A percentile compares a stretch with the other conserved stretches of the same genome.
These are phyloP conservation scores for Cyphomyrmex costatus DNA, from an alignment of 1,140 invertebrate genomes.

Conservation along the genomic window DNA sequence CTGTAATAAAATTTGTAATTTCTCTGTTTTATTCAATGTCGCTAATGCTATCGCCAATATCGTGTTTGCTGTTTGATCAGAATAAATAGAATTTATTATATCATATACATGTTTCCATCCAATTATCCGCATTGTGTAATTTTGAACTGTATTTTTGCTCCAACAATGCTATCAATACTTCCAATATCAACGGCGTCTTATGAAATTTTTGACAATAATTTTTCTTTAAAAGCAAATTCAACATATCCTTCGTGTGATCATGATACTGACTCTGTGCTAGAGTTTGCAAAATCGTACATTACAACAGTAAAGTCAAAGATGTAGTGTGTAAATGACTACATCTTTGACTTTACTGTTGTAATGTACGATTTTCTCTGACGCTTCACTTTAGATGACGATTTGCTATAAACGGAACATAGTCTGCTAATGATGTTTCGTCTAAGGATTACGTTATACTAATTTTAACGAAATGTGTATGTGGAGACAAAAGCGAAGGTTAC, in stretches of 20 bases:
- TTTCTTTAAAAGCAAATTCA: conserved; percentile 83
- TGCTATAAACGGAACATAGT: no score
- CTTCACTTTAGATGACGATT: no score
- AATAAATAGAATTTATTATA: conserved; percentile 83
- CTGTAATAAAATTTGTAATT: conserved; percentile 63
- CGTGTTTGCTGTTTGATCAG: conserved; percentile 80
- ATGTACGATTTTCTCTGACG: no score
- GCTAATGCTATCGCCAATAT: conserved; percentile 78
- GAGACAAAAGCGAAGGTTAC: no score
- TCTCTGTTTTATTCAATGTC: conserved; percentile 19
- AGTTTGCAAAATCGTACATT: conserved; percentile 86
- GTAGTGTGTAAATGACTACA: conserved; percentile 80
- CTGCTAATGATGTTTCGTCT: no score
- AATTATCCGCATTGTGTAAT: conserved; percentile 72
- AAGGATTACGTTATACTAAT: no score
- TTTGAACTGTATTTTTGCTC: conserved; percentile 71
- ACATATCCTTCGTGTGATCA: conserved; percentile 82
- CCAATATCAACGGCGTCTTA: conserved; percentile 87
- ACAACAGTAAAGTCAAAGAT: conserved; percentile 83
- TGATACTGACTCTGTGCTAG: conserved; percentile 79
- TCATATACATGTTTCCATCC: conserved; percentile 83
- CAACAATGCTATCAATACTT: conserved; percentile 86
- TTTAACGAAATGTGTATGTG: no score
- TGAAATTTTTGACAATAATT: conserved; percentile 87
- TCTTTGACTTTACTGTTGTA: no score